These are phyloP conservation scores for Spialia ferax DNA, from an alignment of 2,888 invertebrate species.

Conservation along the genomic window DNA sequence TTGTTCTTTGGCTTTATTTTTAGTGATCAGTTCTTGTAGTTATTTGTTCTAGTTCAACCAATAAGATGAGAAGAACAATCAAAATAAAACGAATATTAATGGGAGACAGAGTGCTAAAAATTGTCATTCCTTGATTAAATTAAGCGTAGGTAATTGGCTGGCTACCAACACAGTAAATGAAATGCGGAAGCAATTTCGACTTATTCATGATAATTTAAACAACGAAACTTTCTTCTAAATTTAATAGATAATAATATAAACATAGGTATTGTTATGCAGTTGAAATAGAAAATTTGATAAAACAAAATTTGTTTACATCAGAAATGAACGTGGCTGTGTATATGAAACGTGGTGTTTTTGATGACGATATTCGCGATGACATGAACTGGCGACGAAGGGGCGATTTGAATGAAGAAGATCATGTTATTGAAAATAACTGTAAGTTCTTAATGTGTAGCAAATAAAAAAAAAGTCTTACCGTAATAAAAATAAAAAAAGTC, in stretches of 20 bases:
- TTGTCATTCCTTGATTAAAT: conserved; percentile 6
- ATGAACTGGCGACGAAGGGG: conserved; percentile 61
- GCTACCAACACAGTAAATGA: conserved; percentile 7
- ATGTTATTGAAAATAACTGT: conserved; percentile 56
- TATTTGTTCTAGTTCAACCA: not conserved
- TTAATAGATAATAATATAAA: too few species aligned
- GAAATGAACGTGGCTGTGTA: conserved; percentile 76
- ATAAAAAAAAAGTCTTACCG: not conserved
- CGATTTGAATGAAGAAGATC: conserved; percentile 53
- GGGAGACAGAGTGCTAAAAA: not conserved
- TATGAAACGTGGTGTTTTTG: conserved; percentile 75
- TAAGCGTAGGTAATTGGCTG: conserved; percentile 23
- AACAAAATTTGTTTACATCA: conserved; percentile 48
- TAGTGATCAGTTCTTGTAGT: not conserved
- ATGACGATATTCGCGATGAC: conserved; percentile 65
- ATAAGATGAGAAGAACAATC: not conserved
- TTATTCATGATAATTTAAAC: conserved; percentile 13
- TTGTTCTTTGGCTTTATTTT: too few species aligned
- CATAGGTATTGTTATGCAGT: not conserved
- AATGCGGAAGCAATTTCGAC: conserved; percentile 9
- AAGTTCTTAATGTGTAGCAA: conserved; percentile 40
- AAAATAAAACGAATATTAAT: not conserved
- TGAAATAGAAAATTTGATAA: not conserved
- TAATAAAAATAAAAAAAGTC: too few species aligned
- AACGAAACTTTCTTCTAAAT: conserved; percentile 14